Conservation (phyloP, 1,140 invertebrate genomes). For the Hirudo medicinalis region DNA sequence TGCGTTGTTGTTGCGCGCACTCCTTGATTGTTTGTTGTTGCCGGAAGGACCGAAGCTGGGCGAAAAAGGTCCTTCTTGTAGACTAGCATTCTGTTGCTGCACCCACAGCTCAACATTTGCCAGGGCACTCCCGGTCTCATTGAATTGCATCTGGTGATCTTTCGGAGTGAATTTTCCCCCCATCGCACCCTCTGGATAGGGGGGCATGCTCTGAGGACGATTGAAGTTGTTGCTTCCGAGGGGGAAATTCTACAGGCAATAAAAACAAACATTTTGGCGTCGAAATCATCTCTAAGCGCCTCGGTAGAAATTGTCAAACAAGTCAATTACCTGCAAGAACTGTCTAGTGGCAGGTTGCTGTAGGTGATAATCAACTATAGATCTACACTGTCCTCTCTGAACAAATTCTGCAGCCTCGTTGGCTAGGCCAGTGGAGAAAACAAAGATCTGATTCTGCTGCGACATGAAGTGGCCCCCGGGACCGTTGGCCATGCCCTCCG, state of each 20-base stretch:
- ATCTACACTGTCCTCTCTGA: conserved; percentile 68
- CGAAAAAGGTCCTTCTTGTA: conserved; percentile 28
- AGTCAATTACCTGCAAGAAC: conserved; percentile 56
- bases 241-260: conserved; percentile 18
- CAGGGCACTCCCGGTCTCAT: conserved; percentile 22
- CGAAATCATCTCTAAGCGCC: too few species aligned
- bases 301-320: too few species aligned
- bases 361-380: conserved; percentile 87
- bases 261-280: neutral
- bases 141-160: conserved; percentile 15
- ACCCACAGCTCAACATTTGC: conserved; percentile 35
- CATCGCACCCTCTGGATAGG: conserved; percentile 21
- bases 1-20: neutral
- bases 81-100: conserved; percentile 35
- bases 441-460: conserved; percentile 87
- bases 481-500: conserved; percentile 5
- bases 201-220: conserved; percentile 19
- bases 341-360: conserved; percentile 86
- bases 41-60: conserved; percentile 18
- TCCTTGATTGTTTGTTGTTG: conserved; percentile 5
- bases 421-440: conserved; percentile 81
- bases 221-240: conserved; percentile 22
- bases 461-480: conserved; percentile 29
- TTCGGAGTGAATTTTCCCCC: conserved; percentile 16
- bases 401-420: conserved; percentile 88